A percentile compares a stretch with the other conserved stretches of the same genome.
Evolutionary conservation across 2,888 invertebrate species (phyloP).

Genomic region (Aethes cnicana): DNA sequence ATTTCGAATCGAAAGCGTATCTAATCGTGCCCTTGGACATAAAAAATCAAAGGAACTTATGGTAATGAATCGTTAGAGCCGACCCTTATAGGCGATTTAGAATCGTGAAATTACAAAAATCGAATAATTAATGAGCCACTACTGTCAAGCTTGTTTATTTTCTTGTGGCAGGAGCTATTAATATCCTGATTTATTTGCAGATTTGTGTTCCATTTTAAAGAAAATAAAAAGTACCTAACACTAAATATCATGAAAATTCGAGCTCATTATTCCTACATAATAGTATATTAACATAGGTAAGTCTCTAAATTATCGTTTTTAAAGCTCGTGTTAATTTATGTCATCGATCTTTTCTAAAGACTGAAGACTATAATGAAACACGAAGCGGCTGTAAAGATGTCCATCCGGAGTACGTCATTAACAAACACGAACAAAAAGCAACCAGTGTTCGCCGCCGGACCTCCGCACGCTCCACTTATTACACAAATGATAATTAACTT

Average conservation of each 20-base stretch:
- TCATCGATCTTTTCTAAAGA: conserved; percentile 45
- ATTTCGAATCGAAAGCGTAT: conserved; percentile 56
- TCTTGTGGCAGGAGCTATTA: conserved; percentile 14
- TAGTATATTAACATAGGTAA: conserved; percentile 23
- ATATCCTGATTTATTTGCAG: conserved; percentile 26
- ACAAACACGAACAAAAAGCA: conserved; percentile 27
- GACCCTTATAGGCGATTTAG: conserved; percentile 6
- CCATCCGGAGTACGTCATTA: conserved; percentile 32
- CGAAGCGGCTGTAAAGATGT: conserved; percentile 40
- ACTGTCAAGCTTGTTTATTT: conserved; percentile 27
- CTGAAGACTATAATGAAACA: conserved; percentile 34
- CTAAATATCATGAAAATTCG: too few relatives aligned
- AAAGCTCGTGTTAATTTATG: conserved; percentile 42
- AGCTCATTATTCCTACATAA: too few relatives aligned
- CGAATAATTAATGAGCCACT: conserved; percentile 12
- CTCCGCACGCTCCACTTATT: conserved; percentile 39
- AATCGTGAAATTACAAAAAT: conserved; percentile 15
- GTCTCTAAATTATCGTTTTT: conserved; percentile 37
- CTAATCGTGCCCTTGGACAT: conserved; percentile 47
- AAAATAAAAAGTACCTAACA: too few relatives aligned
- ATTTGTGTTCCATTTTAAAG: conserved; percentile 16
- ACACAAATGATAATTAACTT: conserved; percentile 34
- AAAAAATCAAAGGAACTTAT: conserved; percentile 21
- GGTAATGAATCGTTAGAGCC: conserved; percentile 15
- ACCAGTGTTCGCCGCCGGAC: conserved; percentile 33